Conservation (phyloP, 2,888 invertebrate species). For the Yponomeuta malinellus region DNA sequence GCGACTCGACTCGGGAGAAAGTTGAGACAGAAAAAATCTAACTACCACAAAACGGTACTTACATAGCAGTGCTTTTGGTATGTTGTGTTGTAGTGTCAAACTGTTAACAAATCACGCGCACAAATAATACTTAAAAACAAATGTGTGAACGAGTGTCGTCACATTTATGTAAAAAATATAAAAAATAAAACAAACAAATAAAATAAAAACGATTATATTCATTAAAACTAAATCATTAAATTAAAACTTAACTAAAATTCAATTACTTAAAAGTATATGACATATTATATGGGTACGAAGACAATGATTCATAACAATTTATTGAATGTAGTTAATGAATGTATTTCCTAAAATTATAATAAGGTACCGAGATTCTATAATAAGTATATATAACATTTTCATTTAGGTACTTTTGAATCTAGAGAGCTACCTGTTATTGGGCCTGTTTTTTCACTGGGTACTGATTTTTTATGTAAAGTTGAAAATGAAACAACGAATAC, state of each 20-base stretch:
- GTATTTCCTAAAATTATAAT: conserved; percentile 20
- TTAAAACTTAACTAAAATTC: conserved; percentile 64
- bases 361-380: conserved; percentile 68
- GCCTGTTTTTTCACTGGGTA: conserved; percentile 5
- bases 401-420: conserved; percentile 16
- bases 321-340: neutral
- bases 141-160: neutral
- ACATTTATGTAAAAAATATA: conserved; percentile 23
- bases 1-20: too few species aligned
- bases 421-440: conserved; percentile 25
- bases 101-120: neutral
- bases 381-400: conserved; percentile 42
- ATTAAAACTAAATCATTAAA: conserved; percentile 51
- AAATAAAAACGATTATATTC: conserved; percentile 76
- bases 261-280: conserved; percentile 31
- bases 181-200: conserved; percentile 67
- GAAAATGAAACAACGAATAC: neutral
- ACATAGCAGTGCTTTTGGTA: conserved; percentile 2
- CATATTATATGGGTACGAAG: conserved; percentile 5
- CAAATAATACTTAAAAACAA: conserved; percentile 3
- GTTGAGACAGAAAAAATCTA: neutral
- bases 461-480: conserved; percentile 6
- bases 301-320: conserved; percentile 12
- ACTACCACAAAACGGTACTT: conserved; percentile 5
- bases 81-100: conserved; percentile 9